Conservation (phyloP, 2,797 vertebrate genomes). For the Pangasius macronema region DNA sequence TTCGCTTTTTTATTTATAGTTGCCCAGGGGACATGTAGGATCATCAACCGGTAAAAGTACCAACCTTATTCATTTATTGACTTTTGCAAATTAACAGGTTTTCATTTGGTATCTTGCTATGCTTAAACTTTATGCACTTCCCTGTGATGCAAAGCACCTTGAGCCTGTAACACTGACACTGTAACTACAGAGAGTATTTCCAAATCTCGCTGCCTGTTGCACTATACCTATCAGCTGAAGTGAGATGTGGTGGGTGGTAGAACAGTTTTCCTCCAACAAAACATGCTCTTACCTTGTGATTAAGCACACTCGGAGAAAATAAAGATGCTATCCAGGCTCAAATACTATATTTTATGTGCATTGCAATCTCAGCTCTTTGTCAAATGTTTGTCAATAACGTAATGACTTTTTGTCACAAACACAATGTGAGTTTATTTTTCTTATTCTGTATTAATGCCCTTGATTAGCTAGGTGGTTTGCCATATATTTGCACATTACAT, state of each 20-base stretch:
- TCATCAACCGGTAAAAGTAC: constrained; percentile 1
- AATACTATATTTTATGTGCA: not conserved
- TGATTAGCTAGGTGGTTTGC: not conserved
- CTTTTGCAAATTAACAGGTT: not conserved
- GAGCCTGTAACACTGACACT: not conserved
- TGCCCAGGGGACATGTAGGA: not conserved
- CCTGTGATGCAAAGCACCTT: not conserved
- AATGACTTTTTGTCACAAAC: not conserved
- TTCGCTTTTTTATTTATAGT: not conserved
- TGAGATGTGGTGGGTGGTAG: not conserved
- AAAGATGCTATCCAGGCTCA: not conserved
- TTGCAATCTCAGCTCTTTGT: not conserved
- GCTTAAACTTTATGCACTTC: not conserved
- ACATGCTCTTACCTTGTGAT: not conserved
- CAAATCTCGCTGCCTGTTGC: not conserved
- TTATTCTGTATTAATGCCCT: not conserved
- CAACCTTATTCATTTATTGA: not conserved
- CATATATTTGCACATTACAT: not conserved
- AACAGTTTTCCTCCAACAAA: not conserved
- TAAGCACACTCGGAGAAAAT: not conserved
- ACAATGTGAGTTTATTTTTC: not conserved
- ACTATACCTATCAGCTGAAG: not conserved
- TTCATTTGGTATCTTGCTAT: not conserved
- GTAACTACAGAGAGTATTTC: not conserved
- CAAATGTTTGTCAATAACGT: not conserved